phyloP scores from a whole-genome alignment of 53 echinoderm and acorn worm genomes.

The Echinometra lucunter region DNA sequence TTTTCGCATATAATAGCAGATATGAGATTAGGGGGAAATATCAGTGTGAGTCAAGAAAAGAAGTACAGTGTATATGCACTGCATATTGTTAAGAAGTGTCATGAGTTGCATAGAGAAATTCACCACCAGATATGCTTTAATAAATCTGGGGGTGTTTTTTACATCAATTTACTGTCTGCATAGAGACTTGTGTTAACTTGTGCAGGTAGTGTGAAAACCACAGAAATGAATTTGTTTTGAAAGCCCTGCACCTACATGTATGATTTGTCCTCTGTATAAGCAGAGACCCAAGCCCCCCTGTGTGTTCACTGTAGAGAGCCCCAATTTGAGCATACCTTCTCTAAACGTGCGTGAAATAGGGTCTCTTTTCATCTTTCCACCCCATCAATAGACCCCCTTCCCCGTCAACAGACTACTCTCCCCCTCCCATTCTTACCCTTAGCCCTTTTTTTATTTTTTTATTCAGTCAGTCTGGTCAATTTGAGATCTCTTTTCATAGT shows the following conservation, averaged over 20 bases:
- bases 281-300: neutral
- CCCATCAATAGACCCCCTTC: neutral
- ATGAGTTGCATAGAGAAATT: no score
- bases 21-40: no score
- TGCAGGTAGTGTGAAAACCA: neutral
- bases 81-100: no score
- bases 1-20: no score
- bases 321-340: neutral
- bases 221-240: neutral
- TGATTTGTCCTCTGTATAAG: no score
- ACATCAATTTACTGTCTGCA: neutral
- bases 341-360: neutral
- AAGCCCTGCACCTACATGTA: no score
- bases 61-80: no score
- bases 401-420: no score
- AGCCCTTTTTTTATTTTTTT: no score
- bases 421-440: neutral
- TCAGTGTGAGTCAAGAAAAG: no score
- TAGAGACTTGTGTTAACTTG: neutral
- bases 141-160: neutral
- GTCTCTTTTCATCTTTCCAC: neutral
- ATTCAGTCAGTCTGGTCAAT: constrained; percentile 1
- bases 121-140: no score
- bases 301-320: neutral
- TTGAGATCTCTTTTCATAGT: constrained; percentile 19